Conservation (phyloP, 2,888 invertebrate species). For the Leptinotarsa haldemani region DNA sequence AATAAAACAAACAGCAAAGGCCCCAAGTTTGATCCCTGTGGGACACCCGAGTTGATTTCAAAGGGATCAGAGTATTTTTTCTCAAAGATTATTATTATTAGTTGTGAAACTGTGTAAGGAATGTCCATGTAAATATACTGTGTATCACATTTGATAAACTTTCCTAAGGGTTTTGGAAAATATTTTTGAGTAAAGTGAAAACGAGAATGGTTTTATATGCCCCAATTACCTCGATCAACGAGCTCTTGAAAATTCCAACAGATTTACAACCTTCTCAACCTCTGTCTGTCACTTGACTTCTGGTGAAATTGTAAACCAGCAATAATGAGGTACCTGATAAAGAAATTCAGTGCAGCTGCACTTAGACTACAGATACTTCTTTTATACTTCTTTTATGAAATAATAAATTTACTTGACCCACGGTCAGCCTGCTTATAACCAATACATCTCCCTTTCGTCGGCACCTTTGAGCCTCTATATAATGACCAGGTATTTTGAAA, state of each 20-base stretch:
- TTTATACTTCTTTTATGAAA: constrained; percentile 12
- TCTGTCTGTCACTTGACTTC: constrained; percentile 1
- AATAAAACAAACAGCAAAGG: no score
- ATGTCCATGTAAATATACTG: no score
- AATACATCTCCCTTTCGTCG: constrained; percentile 59
- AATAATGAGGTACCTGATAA: constrained; percentile 16
- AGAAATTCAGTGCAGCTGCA: constrained; percentile 7
- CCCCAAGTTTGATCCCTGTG: no score
- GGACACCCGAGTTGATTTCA: no score
- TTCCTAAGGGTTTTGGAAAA: no score
- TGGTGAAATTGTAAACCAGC: constrained; percentile 4
- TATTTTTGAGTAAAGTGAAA: no score
- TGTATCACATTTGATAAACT: no score
- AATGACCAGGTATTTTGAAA: constrained; percentile 60
- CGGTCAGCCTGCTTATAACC: constrained; percentile 32
- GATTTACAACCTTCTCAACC: constrained; percentile 9
- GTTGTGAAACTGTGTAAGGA: no score
- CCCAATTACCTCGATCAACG: background rate
- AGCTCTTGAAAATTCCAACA: background rate
- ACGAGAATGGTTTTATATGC: no score
- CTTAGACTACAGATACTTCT: background rate
- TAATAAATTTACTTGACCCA: constrained; percentile 10
- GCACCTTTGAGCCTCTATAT: constrained; percentile 59
- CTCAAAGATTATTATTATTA: no score
- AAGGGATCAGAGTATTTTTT: no score